Percentiles rank a stretch among this genome's conserved stretches.
Evolutionary conservation across 2,888 invertebrate species (phyloP).

Genomic region (Maniola hyperantus): DNA sequence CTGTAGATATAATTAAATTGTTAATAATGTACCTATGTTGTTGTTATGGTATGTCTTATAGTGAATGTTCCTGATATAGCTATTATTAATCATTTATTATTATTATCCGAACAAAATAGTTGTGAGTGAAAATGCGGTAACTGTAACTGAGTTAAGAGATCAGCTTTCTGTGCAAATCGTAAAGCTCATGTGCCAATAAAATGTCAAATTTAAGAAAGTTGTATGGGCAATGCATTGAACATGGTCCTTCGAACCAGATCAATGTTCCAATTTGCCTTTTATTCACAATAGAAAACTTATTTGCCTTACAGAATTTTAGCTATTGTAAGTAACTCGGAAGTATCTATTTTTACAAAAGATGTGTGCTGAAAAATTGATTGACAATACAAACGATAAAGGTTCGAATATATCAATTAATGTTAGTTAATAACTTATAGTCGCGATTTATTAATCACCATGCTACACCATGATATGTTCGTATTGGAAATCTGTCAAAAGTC

Average conservation of each 20-base stretch:
- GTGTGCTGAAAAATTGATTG: too few relatives aligned
- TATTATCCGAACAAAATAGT: conserved; percentile 62
- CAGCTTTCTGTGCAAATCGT: conserved; percentile 32
- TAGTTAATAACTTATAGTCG: too few relatives aligned
- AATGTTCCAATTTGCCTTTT: not conserved
- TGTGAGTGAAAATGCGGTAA: conserved; percentile 44
- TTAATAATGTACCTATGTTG: conserved; percentile 40
- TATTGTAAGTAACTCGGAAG: not conserved
- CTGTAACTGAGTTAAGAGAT: conserved; percentile 32
- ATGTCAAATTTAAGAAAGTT: not conserved
- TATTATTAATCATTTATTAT: conserved; percentile 44
- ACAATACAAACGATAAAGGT: too few relatives aligned
- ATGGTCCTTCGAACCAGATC: not conserved
- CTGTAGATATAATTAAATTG: conserved; percentile 45
- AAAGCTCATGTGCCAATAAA: conserved; percentile 38
- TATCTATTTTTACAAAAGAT: too few relatives aligned
- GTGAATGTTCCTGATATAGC: conserved; percentile 61
- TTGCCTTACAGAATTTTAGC: not conserved
- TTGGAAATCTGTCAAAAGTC: too few relatives aligned
- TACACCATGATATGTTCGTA: too few relatives aligned
- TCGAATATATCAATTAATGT: too few relatives aligned
- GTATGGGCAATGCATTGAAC: not conserved
- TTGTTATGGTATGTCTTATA: conserved; percentile 57
- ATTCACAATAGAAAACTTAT: too few relatives aligned
- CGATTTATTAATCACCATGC: too few relatives aligned